These are phyloP conservation scores for Alces alces DNA, from an alignment of 2,113 vertebrate species.

Conservation along the genomic window DNA sequence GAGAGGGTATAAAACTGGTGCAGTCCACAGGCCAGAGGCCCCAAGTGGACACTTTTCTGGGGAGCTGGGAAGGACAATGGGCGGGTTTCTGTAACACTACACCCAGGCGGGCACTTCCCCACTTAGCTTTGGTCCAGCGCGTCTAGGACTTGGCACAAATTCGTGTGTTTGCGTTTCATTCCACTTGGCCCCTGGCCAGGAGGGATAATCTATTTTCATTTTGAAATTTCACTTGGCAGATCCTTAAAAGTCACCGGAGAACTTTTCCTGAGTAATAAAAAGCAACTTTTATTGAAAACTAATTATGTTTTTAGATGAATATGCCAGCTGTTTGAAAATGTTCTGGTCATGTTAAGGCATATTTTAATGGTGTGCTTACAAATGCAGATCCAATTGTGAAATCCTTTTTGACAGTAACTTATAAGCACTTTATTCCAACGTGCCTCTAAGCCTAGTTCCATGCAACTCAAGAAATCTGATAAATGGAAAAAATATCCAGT, in stretches of 20 bases:
- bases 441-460: background rate
- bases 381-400: conserved; percentile 74
- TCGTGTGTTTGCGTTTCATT: conserved; percentile 79
- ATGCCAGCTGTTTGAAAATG: conserved; percentile 81
- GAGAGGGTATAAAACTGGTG: conserved; percentile 64
- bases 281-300: conserved; percentile 83
- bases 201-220: conserved; percentile 81
- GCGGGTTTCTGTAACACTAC: conserved; percentile 75
- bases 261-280: conserved; percentile 84
- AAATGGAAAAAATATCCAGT: background rate
- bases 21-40: conserved; percentile 60
- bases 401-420: conserved; percentile 51
- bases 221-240: conserved; percentile 84
- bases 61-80: conserved; percentile 30
- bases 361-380: conserved; percentile 78
- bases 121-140: conserved; percentile 72
- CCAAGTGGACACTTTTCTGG: conserved; percentile 55
- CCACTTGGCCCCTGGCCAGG: conserved; percentile 78
- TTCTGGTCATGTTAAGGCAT: conserved; percentile 75
- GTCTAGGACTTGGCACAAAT: conserved; percentile 79
- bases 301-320: conserved; percentile 81
- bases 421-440: conserved; percentile 27
- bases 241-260: conserved; percentile 83
- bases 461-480: conserved; percentile 12
- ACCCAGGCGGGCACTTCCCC: conserved; percentile 79